These are phyloP conservation scores for Hypocryptadius cinnamomeus DNA, from an alignment of 2,113 vertebrate genomes.

Conservation along the genomic window DNA sequence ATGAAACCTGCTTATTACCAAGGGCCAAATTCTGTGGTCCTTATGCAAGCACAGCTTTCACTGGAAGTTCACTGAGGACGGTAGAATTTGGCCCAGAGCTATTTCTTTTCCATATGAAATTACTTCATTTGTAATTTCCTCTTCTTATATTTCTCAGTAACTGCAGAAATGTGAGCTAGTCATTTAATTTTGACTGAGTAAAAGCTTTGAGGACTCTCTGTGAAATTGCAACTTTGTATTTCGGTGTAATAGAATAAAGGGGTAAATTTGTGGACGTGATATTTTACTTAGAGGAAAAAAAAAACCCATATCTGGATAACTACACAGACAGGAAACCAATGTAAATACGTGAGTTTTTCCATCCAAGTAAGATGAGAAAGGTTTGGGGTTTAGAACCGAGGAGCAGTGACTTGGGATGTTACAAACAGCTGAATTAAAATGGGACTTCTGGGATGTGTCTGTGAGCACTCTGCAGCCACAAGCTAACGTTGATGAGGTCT, in stretches of 20 bases:
- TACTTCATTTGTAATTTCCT: conserved; percentile 62
- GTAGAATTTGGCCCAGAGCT: neutral
- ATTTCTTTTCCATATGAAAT: conserved; percentile 51
- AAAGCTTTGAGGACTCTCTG: neutral
- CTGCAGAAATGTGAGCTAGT: conserved; percentile 50
- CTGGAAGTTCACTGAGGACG: conserved; percentile 36
- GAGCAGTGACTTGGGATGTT: neutral
- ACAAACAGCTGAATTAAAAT: conserved; percentile 8
- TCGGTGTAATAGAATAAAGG: neutral
- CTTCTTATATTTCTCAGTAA: conserved; percentile 57
- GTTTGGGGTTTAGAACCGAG: neutral
- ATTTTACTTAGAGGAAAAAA: neutral
- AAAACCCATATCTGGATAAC: neutral
- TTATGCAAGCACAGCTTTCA: conserved; percentile 45
- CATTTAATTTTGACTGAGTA: neutral
- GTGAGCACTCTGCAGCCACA: neutral
- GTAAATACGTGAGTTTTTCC: neutral
- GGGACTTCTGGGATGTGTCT: neutral
- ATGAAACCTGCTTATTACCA: conserved; percentile 52
- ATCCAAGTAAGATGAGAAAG: conserved; percentile 10
- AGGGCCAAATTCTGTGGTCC: conserved; percentile 42
- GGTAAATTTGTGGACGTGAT: conserved; percentile 30
- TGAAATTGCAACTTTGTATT: conserved; percentile 30
- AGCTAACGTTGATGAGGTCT: neutral
- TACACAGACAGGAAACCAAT: neutral